phyloP scores from a whole-genome alignment of 2,797 vertebrate genomes.

The Clamator glandarius region DNA sequence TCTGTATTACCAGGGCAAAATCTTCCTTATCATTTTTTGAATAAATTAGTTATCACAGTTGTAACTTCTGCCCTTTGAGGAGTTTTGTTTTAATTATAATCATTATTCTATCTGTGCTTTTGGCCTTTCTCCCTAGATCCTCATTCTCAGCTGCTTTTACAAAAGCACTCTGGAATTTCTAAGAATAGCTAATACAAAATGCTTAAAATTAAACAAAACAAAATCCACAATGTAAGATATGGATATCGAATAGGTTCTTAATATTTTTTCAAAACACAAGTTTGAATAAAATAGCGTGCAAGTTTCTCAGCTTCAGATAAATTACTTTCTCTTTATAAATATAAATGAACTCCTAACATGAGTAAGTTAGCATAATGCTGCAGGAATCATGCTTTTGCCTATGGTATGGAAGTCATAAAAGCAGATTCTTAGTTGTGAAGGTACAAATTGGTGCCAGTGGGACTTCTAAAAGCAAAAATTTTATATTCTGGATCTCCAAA shows the following conservation, averaged over 20 bases:
- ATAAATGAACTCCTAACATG: background rate
- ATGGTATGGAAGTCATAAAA: background rate
- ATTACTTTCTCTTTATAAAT: background rate
- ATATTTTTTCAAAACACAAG: background rate
- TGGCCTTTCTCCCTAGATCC: background rate
- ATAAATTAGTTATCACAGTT: constrained; percentile 8
- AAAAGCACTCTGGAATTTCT: background rate
- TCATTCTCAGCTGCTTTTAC: background rate
- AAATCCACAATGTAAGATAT: background rate
- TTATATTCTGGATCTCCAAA: background rate
- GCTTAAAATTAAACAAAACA: background rate
- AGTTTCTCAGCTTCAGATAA: background rate
- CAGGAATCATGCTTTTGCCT: background rate
- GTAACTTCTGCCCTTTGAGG: background rate
- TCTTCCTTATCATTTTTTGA: background rate
- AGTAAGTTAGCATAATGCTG: background rate
- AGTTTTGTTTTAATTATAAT: constrained; percentile 4
- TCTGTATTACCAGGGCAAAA: background rate
- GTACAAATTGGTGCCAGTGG: background rate
- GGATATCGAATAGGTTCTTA: background rate
- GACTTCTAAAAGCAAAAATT: background rate
- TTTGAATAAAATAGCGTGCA: background rate
- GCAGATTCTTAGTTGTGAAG: background rate
- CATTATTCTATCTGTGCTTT: background rate
- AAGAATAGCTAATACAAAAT: background rate